Percentiles rank a stretch among this genome's conserved stretches.
phyloP scores from a whole-genome alignment of 2,797 vertebrate genomes.

The Melanogrammus aeglefinus region DNA sequence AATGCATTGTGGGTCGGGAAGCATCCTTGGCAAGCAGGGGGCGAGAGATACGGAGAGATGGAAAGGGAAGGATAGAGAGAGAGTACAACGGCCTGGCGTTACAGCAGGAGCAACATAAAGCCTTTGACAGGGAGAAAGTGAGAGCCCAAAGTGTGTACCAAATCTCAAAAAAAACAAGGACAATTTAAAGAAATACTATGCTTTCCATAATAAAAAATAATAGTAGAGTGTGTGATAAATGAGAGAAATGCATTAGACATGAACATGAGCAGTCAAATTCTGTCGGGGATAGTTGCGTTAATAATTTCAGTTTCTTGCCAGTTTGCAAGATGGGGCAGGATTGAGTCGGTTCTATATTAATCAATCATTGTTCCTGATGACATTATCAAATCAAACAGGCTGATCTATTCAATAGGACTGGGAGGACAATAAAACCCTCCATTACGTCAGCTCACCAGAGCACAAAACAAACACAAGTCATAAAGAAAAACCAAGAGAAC shows the following conservation, averaged over 20 bases:
- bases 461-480: not conserved
- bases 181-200: too few relatives aligned
- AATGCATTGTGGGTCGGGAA: slow-evolving; percentile 60
- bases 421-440: not conserved
- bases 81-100: not conserved
- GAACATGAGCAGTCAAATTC: not conserved
- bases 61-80: not conserved
- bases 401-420: not conserved
- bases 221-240: too few relatives aligned
- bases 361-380: not conserved
- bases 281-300: not conserved
- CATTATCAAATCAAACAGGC: not conserved
- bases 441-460: not conserved
- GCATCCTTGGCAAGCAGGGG: slow-evolving; percentile 33
- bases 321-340: not conserved
- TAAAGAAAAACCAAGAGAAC: not conserved
- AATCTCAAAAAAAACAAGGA: too few relatives aligned
- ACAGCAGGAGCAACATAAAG: slow-evolving; percentile 8
- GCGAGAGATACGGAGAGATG: not conserved
- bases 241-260: not conserved
- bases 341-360: not conserved
- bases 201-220: too few relatives aligned
- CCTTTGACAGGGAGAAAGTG: not conserved
- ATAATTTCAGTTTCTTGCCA: not conserved
- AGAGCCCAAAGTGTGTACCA: too few relatives aligned